Percentiles rank a stretch among this genome's conserved stretches.
Conservation (phyloP, 2,888 invertebrate genomes). For the Lepidochrysops patricia region DNA sequence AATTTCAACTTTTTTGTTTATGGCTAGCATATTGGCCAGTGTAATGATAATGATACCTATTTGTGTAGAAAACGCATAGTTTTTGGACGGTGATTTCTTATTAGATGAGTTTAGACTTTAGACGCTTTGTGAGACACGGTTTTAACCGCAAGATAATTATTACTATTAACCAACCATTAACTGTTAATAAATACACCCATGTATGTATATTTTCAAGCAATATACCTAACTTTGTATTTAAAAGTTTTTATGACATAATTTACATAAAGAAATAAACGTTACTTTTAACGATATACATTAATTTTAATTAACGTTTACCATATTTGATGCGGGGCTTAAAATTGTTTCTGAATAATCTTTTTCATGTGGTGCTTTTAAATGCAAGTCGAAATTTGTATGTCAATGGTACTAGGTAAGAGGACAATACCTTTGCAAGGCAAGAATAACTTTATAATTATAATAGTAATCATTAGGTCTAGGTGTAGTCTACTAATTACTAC, state of each 20-base stretch:
- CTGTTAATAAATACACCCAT: background rate
- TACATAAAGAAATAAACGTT: conserved; percentile 2
- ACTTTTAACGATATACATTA: conserved; percentile 1
- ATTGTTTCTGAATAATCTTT: background rate
- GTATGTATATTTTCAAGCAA: background rate
- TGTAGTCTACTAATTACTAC: too few species aligned
- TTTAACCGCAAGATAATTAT: background rate
- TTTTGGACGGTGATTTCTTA: background rate
- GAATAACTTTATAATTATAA: too few species aligned
- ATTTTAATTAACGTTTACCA: background rate
- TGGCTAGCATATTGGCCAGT: background rate
- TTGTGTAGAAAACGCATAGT: background rate
- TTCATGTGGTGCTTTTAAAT: background rate
- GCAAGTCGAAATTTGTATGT: background rate
- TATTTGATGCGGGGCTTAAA: background rate
- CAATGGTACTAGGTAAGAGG: background rate
- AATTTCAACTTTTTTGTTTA: background rate
- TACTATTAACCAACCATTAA: background rate
- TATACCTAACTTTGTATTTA: background rate
- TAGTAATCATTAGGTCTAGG: too few species aligned
- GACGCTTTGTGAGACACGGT: background rate
- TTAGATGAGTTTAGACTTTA: too few species aligned
- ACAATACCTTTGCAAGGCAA: background rate
- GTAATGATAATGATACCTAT: background rate
- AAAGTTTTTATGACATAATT: background rate